A percentile compares a stretch with the other conserved stretches of the same genome.
Evolutionary conservation across 1,140 invertebrate species (phyloP).

Genomic region (Drosophila simulans): DNA sequence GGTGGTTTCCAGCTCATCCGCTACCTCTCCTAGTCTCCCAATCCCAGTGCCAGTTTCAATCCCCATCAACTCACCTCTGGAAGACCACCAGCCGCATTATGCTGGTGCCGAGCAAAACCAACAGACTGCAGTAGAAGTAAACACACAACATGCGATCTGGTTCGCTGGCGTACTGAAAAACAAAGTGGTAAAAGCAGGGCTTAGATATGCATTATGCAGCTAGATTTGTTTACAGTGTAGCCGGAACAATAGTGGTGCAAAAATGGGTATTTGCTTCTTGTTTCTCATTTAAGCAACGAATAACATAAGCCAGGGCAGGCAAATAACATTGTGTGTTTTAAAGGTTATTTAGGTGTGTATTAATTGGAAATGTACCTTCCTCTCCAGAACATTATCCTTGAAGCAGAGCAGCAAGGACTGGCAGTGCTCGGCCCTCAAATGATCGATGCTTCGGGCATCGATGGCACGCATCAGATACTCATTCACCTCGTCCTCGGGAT

Average conservation of each 20-base stretch:
- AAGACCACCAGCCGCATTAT: constrained; percentile 89
- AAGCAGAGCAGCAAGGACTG: constrained; percentile 92
- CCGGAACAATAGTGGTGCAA: constrained; percentile 7
- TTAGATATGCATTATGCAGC: constrained; percentile 11
- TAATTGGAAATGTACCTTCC: constrained; percentile 87
- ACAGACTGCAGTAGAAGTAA: constrained; percentile 93
- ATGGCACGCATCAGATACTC: constrained; percentile 97
- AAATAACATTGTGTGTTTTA: neutral
- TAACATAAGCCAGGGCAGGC: neutral
- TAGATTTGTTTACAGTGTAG: neutral
- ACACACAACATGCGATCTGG: constrained; percentile 93
- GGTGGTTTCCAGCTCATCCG: constrained; percentile 8
- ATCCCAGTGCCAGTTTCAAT: neutral
- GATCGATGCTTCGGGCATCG: constrained; percentile 96
- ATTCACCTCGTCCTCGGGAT: constrained; percentile 96
- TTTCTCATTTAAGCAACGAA: neutral
- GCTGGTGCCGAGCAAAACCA: constrained; percentile 89
- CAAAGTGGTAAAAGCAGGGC: constrained; percentile 26
- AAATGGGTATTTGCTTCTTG: neutral
- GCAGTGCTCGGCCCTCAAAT: constrained; percentile 93
- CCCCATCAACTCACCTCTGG: constrained; percentile 86
- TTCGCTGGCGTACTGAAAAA: constrained; percentile 89
- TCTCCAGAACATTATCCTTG: constrained; percentile 90
- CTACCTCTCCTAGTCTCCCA: neutral
- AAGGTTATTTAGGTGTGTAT: too few species aligned